phyloP scores from a whole-genome alignment of 2,888 invertebrate species.

The Hesperia comma region DNA sequence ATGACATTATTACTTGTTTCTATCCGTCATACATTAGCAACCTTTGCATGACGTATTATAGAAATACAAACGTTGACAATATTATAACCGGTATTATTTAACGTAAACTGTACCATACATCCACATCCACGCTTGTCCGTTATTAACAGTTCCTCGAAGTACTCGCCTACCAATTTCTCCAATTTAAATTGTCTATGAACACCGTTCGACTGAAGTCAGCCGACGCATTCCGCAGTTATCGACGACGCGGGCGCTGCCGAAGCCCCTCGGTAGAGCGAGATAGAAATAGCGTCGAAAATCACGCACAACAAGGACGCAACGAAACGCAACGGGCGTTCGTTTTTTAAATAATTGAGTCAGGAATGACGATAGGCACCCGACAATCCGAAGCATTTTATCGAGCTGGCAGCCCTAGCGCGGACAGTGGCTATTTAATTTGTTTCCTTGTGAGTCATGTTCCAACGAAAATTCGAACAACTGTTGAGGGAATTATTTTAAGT shows the following conservation, averaged over 20 bases:
- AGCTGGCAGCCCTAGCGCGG: slow-evolving; percentile 73
- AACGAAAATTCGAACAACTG: slow-evolving; percentile 56
- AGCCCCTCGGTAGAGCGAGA: slow-evolving; percentile 58
- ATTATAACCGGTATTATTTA: slow-evolving; percentile 44
- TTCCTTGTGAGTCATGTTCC: slow-evolving; percentile 65
- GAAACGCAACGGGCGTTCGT: slow-evolving; percentile 66
- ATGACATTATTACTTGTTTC: slow-evolving; percentile 4
- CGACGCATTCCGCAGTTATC: slow-evolving; percentile 81
- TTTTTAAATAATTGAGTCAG: slow-evolving; percentile 81
- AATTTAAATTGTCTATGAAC: slow-evolving; percentile 83
- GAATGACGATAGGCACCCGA: slow-evolving; percentile 80
- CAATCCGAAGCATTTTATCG: slow-evolving; percentile 77
- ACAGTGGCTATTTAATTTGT: slow-evolving; percentile 76
- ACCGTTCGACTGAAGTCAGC: slow-evolving; percentile 80
- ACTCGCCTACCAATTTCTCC: slow-evolving; percentile 77
- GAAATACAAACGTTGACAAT: slow-evolving; percentile 44
- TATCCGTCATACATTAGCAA: neutral
- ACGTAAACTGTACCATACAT: slow-evolving; percentile 50
- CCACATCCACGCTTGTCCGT: slow-evolving; percentile 59
- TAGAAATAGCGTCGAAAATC: slow-evolving; percentile 55
- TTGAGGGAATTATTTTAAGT: slow-evolving; percentile 51
- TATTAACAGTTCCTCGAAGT: slow-evolving; percentile 66
- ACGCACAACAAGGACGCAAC: slow-evolving; percentile 64
- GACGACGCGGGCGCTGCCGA: slow-evolving; percentile 72
- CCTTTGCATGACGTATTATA: neutral